A percentile compares a stretch with the other conserved stretches of the same genome.
These are phyloP conservation scores for Drosophila cognata DNA, from an alignment of 2,888 invertebrate species.

Conservation along the genomic window DNA sequence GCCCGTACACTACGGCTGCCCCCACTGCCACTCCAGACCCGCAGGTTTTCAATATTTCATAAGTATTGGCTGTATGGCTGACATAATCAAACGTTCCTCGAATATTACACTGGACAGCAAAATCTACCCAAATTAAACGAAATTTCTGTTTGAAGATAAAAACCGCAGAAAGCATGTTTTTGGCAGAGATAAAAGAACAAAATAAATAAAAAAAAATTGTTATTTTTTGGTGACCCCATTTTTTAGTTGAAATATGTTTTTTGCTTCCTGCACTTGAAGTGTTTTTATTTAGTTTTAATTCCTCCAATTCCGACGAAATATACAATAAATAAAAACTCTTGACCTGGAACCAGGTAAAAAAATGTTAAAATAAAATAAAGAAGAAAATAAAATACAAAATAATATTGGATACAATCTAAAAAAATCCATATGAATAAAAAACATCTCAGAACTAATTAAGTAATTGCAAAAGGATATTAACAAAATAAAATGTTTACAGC, in stretches of 20 bases:
- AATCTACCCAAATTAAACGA: neutral
- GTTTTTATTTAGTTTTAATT: neutral
- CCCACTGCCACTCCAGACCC: constrained; percentile 36
- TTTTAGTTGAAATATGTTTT: neutral
- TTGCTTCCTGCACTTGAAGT: neutral
- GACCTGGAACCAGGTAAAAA: rapidly evolving
- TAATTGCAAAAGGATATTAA: neutral
- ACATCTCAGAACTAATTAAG: neutral
- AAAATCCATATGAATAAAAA: neutral
- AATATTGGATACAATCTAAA: neutral
- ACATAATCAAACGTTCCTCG: constrained; percentile 68
- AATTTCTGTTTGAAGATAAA: neutral
- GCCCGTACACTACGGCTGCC: constrained; percentile 27
- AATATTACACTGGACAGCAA: constrained; percentile 58
- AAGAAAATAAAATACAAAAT: neutral
- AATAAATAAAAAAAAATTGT: neutral
- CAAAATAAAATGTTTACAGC: neutral
- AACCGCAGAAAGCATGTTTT: neutral
- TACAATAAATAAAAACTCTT: neutral
- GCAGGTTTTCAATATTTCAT: constrained; percentile 76
- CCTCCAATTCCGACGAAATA: neutral
- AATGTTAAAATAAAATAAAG: neutral
- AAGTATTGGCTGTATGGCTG: constrained; percentile 69
- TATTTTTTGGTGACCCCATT: neutral
- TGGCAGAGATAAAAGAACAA: neutral